phyloP scores from a whole-genome alignment of 1,140 invertebrate species.

The Ericerus pela region DNA sequence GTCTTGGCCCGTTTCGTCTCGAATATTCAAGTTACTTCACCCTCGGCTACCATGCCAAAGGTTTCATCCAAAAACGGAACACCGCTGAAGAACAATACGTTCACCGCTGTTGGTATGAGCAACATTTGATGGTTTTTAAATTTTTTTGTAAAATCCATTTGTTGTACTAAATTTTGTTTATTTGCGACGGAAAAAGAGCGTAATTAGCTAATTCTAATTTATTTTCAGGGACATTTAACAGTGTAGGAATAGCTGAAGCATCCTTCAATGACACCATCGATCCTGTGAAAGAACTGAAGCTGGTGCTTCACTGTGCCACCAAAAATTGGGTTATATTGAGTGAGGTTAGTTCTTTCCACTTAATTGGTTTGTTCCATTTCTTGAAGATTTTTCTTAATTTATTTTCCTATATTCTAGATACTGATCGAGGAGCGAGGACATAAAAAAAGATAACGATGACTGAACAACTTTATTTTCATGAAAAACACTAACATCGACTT shows the following conservation, averaged over 20 bases:
- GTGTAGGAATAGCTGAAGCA: slow-evolving; percentile 61
- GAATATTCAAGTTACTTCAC: background rate
- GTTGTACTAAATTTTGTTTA: no score
- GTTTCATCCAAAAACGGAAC: background rate
- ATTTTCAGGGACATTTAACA: slow-evolving; percentile 50
- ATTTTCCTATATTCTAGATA: no score
- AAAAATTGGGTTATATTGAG: slow-evolving; percentile 82
- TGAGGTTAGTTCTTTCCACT: slow-evolving; percentile 45
- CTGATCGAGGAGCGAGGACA: no score
- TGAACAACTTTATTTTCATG: no score
- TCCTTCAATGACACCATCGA: slow-evolving; percentile 47
- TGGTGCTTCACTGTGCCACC: slow-evolving; percentile 63
- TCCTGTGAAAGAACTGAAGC: slow-evolving; percentile 49
- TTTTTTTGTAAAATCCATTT: no score
- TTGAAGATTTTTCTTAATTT: background rate
- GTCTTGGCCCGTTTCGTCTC: slow-evolving; percentile 30
- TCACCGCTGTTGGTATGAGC: no score
- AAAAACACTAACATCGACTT: no score
- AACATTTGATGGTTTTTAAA: no score
- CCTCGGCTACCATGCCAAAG: background rate
- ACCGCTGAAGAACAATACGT: no score
- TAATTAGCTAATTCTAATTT: slow-evolving; percentile 1
- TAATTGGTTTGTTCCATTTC: background rate
- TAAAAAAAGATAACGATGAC: no score
- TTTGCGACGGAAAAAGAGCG: background rate